Base-by-base conservation (phyloP, 1,140 invertebrate genomes). In the Sminthurides bifidus region DNA sequence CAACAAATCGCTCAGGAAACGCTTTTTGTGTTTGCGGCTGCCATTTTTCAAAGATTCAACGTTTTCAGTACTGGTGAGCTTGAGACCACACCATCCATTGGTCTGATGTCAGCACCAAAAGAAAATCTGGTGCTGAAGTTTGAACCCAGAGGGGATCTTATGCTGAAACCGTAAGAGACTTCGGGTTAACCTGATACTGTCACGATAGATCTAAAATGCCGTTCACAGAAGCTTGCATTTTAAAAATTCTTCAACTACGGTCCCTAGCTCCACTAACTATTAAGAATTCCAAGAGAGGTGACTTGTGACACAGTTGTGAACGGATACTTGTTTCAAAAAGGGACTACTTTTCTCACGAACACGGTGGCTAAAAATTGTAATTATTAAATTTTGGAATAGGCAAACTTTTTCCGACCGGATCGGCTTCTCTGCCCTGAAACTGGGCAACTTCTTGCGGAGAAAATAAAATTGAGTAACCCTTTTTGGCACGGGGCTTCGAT, bases 131-230 rank as follows among this genome's bases (percentile, higher is more conserved):
- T n/a, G n/a, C n/a, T n/a, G n/a, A n/a, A n/a, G n/a, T n/a, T n/a
- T n/a, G n/a, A n/a, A n/a, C n/a, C n/a, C n/a, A n/a, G n/a, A n/a
- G n/a, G n/a, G n/a, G n/a, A n/a, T n/a, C n/a, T n/a, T n/a, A n/a
- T n/a, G n/a, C n/a, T n/a, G n/a, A n/a, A n/a, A n/a, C n/a, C n/a
- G n/a, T n/a, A n/a, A n/a, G n/a, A n/a, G n/a, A n/a, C n/a, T n/a
- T n/a, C n/a, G n/a, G n/a, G n/a, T n/a, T n/a, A n/a, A n/a, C n/a
- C n/a, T n/a, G n/a, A n/a, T n/a, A n/a, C n/a, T n/a, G n/a, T n/a
- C n/a, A n/a, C n/a, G n/a, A n/a, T n/a, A n/a, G n/a, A 57, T 67
- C 77, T 70, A 31, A 24, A 24, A n/a, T 44, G n/a, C 43, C 43
- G n/a, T 44, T 12, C 43, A 19, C 19, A 12, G 23, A 44, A 10